These are phyloP conservation scores for Parnassius apollo DNA, from an alignment of 2,888 invertebrate species.

Conservation along the genomic window DNA sequence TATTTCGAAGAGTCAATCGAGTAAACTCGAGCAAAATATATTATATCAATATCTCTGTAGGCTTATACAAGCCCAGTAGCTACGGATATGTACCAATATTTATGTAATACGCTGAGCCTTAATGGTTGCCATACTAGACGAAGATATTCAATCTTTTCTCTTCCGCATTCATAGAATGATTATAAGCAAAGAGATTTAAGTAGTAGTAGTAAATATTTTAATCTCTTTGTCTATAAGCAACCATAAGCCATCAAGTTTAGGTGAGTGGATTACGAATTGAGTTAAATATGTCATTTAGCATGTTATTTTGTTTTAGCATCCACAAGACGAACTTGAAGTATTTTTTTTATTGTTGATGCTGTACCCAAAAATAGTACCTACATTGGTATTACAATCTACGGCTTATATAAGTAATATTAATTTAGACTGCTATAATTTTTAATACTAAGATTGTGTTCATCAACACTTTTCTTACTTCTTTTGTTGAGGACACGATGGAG, in stretches of 20 bases:
- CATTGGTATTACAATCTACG: too few relatives aligned
- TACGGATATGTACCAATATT: constrained; percentile 21
- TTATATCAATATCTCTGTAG: neutral
- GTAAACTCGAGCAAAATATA: constrained; percentile 8
- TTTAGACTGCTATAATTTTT: too few relatives aligned
- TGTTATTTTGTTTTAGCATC: constrained; percentile 4
- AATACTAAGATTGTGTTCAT: too few relatives aligned
- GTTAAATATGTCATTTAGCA: neutral
- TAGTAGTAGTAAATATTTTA: neutral
- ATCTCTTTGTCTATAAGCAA: constrained; percentile 13
- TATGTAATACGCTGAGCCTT: constrained; percentile 9
- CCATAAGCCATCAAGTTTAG: constrained; percentile 26
- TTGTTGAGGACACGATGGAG: too few relatives aligned
- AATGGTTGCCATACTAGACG: constrained; percentile 20
- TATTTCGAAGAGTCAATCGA: neutral
- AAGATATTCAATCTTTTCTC: constrained; percentile 26
- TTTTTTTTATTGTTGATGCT: too few relatives aligned
- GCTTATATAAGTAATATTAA: too few relatives aligned
- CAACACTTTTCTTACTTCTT: too few relatives aligned
- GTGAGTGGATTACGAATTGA: constrained; percentile 17
- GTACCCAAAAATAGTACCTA: too few relatives aligned
- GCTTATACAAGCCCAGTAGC: neutral
- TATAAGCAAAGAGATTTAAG: neutral
- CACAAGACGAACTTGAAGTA: too few relatives aligned
- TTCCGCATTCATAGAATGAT: constrained; percentile 27